Base-by-base conservation (phyloP, 2,797 vertebrate species). In the Siniperca undulata region DNA sequence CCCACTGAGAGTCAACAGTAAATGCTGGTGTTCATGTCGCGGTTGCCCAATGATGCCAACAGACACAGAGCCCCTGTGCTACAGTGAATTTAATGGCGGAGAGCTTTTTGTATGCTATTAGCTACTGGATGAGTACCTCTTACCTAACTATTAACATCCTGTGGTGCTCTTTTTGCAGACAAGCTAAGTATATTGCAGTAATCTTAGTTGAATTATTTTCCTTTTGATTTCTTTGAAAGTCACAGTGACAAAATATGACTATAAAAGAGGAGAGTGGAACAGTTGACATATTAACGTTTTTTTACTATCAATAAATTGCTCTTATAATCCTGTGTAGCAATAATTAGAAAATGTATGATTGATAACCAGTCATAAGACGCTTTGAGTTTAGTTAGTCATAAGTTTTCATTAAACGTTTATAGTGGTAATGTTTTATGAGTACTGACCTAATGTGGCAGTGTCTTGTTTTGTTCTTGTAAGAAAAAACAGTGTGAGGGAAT, bases 1-100 rank as follows among this genome's bases (percentile, higher is more conserved):
- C 85, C 80, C 68, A 68, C 87, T 72, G 89, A 79, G 88, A 91
- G 88, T 85, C 88, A 81, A 84, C 83, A 82, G 78, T 80, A 74
- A 92, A 86, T 61, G 86, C 78, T 86, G 82, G 74, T 84, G 70
- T 86, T 89, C 70, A 34, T 74, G 84, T 88, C 81, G 69, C 74
- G 74, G 83, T 76, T 81, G 70, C 76, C 70, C 81, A 77, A 59
- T 17, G 44, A 80, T 84, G 85, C 84, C 86, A 86, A 44, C 80
- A 80, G 74, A 80, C 81, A 77, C 83, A 74, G 46, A 70, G 80
- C 56, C 81, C 80, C 86, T 19, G 48, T 61, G 78, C 85, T 82
- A 64, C 84, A 77, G 64, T 60, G 60, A 81, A 68, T 85, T 78
- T 86, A 86, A 86, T 86, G 78, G 66, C 19, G 16, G 71, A 19